Evolutionary conservation across 1,140 invertebrate species (phyloP).

Genomic region (Marisa cornuarietis): DNA sequence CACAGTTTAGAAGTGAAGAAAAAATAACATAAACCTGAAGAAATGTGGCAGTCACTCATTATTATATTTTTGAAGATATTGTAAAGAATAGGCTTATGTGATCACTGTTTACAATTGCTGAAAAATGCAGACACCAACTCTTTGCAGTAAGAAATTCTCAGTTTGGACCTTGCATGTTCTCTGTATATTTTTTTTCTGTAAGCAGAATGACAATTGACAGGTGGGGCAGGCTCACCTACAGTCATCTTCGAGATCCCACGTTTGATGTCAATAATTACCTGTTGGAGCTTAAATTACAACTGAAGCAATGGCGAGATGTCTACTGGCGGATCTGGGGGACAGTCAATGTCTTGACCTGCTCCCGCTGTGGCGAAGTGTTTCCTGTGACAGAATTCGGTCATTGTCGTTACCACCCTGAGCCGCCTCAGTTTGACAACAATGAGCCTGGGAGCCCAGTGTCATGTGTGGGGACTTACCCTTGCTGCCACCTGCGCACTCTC

Average conservation of each 20-base stretch:
- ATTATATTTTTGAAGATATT: too few species aligned
- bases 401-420: conserved; percentile 58
- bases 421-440: conserved; percentile 41
- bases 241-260: conserved; percentile 72
- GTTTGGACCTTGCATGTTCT: too few species aligned
- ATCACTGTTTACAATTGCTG: too few species aligned
- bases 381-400: conserved; percentile 59
- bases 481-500: conserved; percentile 85
- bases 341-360: conserved; percentile 59
- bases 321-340: conserved; percentile 91
- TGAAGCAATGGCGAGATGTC: conserved; percentile 87
- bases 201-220: conserved; percentile 58
- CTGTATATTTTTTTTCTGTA: too few species aligned
- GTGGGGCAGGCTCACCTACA: conserved; percentile 52
- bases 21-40: too few species aligned
- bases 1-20: too few species aligned
- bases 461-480: conserved; percentile 75
- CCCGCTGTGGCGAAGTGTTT: conserved; percentile 58
- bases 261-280: conserved; percentile 89
- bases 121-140: too few species aligned
- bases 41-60: too few species aligned
- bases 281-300: conserved; percentile 76
- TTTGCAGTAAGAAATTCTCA: too few species aligned
- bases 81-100: too few species aligned
- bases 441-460: conserved; percentile 27